A percentile compares a stretch with the other conserved stretches of the same genome.
phyloP scores from a whole-genome alignment of 2,888 invertebrate species.

The Euzophera pinguis region DNA sequence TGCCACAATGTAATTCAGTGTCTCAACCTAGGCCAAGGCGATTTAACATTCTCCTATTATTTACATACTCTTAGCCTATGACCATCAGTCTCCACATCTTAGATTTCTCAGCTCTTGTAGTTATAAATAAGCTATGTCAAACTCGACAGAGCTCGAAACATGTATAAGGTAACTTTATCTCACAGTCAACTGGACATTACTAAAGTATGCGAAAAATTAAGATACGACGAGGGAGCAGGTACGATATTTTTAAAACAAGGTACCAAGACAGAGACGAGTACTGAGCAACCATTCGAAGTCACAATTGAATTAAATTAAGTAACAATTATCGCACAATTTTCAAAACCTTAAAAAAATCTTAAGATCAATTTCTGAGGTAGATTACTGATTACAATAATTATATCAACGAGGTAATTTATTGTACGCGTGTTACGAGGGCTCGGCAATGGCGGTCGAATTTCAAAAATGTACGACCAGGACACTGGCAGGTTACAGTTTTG shows the following conservation, averaged over 20 bases:
- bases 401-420: conserved; percentile 73
- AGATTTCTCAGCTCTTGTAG: conserved; percentile 66
- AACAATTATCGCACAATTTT: conserved; percentile 73
- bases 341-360: conserved; percentile 70
- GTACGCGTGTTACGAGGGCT: conserved; percentile 55
- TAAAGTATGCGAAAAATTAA: conserved; percentile 50
- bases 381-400: conserved; percentile 67
- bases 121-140: conserved; percentile 62
- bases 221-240: conserved; percentile 58
- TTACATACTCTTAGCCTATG: conserved; percentile 77
- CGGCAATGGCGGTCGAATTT: conserved; percentile 34
- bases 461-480: conserved; percentile 7
- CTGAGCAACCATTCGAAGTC: conserved; percentile 71
- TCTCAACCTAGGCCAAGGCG: conserved; percentile 77
- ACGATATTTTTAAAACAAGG: conserved; percentile 60
- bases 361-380: conserved; percentile 79
- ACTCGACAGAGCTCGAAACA: conserved; percentile 64
- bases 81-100: conserved; percentile 76
- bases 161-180: conserved; percentile 71
- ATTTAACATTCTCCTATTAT: conserved; percentile 76
- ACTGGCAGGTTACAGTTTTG: conserved; percentile 1
- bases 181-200: conserved; percentile 68
- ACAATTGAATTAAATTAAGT: conserved; percentile 72
- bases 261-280: conserved; percentile 58
- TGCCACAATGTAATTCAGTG: conserved; percentile 67